These are phyloP conservation scores for Morone chrysops DNA, from an alignment of 2,113 vertebrate genomes.

Conservation along the genomic window DNA sequence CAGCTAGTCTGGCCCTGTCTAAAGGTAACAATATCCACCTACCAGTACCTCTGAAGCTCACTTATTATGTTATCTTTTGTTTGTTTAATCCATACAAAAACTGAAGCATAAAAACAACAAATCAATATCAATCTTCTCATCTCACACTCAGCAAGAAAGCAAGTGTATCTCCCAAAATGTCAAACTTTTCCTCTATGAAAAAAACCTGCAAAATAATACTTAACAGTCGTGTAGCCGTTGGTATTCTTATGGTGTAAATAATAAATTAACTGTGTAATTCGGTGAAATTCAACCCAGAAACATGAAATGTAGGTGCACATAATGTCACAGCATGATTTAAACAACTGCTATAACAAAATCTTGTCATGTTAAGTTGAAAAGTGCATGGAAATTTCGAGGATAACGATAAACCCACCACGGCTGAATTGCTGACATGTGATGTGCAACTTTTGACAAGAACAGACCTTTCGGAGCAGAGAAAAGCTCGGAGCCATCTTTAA, in stretches of 20 bases:
- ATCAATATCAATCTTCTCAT: neutral
- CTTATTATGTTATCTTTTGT: neutral
- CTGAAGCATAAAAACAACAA: neutral
- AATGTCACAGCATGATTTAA: constrained; percentile 5
- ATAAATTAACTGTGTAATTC: too few species aligned
- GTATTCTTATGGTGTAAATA: neutral
- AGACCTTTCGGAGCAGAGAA: constrained; percentile 48
- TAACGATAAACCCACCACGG: constrained; percentile 13
- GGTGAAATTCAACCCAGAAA: neutral
- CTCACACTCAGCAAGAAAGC: neutral
- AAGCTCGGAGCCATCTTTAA: constrained; percentile 70
- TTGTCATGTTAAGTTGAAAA: constrained; percentile 9
- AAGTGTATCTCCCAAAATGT: neutral
- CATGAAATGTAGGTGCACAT: neutral
- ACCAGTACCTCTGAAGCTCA: neutral
- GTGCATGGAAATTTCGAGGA: neutral
- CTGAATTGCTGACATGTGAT: constrained; percentile 40
- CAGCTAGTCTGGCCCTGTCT: neutral
- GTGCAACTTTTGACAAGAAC: constrained; percentile 48
- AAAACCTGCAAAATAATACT: neutral
- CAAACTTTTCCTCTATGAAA: neutral
- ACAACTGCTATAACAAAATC: neutral
- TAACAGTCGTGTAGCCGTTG: too few species aligned
- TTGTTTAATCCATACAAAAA: neutral
- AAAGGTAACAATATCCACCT: neutral